Conservation (phyloP, 1,140 invertebrate genomes). For the Drosophila baimaii region DNA sequence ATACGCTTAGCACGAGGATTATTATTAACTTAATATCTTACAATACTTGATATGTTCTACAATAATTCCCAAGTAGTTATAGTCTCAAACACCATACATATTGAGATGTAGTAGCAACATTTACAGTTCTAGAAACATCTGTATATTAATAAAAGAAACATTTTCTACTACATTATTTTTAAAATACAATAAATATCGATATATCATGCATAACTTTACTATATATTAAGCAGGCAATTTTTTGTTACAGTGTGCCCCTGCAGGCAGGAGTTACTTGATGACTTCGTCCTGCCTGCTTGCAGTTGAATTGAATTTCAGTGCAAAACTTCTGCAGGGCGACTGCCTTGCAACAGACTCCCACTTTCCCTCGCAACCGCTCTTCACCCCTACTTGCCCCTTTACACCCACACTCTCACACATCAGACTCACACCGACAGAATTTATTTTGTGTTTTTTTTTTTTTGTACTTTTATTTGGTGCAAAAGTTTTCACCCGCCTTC, state of each 20-base stretch:
- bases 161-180: background rate
- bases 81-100: too few relatives aligned
- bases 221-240: too few relatives aligned
- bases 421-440: slow-evolving; percentile 17
- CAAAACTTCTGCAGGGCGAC: slow-evolving; percentile 46
- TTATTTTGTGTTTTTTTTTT: slow-evolving; percentile 34
- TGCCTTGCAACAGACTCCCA: slow-evolving; percentile 7
- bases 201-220: background rate
- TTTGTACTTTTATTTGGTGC: slow-evolving; percentile 55
- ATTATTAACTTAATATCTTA: too few relatives aligned
- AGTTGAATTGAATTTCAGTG: slow-evolving; percentile 73
- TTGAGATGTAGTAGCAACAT: too few relatives aligned
- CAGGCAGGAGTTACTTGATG: slow-evolving; percentile 11
- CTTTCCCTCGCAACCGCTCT: too few relatives aligned
- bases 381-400: background rate
- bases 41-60: too few relatives aligned
- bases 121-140: background rate
- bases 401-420: slow-evolving; percentile 10
- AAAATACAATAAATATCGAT: background rate
- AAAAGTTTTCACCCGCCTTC: slow-evolving; percentile 54
- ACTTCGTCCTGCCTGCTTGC: slow-evolving; percentile 38
- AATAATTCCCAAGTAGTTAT: too few relatives aligned
- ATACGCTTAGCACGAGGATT: too few relatives aligned
- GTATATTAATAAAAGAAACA: background rate
- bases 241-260: background rate